Percentiles rank a stretch among this genome's conserved stretches.
These are phyloP conservation scores for Dolichomitus sp. DNA, from an alignment of 2,888 invertebrate genomes.

Conservation along the genomic window DNA sequence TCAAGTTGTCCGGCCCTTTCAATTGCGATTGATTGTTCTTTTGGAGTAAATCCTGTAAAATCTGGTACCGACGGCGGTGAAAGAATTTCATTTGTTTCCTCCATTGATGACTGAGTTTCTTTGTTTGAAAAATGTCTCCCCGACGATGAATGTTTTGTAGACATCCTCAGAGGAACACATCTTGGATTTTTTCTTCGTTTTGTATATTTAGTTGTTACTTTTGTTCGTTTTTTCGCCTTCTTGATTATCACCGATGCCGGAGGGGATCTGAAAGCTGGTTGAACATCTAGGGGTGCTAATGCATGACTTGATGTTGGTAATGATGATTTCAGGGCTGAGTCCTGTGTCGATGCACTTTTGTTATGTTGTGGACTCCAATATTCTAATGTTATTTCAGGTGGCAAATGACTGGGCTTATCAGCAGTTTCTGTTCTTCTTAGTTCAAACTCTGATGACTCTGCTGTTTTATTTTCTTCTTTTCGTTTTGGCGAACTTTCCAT, in stretches of 20 bases:
- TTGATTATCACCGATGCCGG: neutral
- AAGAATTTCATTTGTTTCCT: neutral
- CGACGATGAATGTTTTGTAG: too few species aligned
- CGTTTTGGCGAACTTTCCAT: neutral
- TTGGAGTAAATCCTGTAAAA: constrained; percentile 59
- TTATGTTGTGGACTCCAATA: too few species aligned
- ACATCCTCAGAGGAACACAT: neutral
- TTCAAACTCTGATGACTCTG: neutral
- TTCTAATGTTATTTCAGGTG: too few species aligned
- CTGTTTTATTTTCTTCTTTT: neutral
- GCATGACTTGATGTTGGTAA: neutral
- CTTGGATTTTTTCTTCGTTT: neutral
- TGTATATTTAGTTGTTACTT: too few species aligned
- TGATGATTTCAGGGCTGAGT: too few species aligned
- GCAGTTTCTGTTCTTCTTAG: neutral
- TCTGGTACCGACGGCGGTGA: neutral
- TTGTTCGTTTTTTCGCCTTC: too few species aligned
- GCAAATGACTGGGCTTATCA: too few species aligned
- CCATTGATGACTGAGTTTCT: too few species aligned
- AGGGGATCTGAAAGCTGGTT: neutral
- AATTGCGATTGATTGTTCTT: too few species aligned
- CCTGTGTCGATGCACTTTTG: too few species aligned
- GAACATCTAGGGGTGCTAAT: constrained; percentile 2
- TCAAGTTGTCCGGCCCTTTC: too few species aligned
- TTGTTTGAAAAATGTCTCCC: too few species aligned